A percentile compares a stretch with the other conserved stretches of the same genome.
Conservation (phyloP, 2,888 invertebrate genomes). For the Microctonus brassicae region DNA sequence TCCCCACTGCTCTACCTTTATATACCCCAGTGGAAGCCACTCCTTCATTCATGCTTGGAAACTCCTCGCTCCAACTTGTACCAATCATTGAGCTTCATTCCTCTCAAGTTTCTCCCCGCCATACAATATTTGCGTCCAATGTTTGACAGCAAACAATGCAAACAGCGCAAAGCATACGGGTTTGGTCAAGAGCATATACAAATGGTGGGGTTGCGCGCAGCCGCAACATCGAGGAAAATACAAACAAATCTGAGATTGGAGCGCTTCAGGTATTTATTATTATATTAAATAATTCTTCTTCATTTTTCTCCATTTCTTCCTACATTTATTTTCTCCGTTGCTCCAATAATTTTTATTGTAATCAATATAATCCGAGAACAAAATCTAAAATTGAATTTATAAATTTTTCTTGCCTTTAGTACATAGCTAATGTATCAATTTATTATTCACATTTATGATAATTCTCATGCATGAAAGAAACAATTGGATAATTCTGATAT, state of each 20-base stretch:
- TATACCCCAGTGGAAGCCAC: conserved; percentile 50
- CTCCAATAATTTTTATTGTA: no score
- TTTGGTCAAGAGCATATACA: conserved; percentile 20
- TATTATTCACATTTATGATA: neutral
- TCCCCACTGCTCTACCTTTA: conserved; percentile 47
- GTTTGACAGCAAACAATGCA: conserved; percentile 67
- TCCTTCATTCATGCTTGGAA: conserved; percentile 39
- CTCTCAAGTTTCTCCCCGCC: conserved; percentile 48
- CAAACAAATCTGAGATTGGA: conserved; percentile 62
- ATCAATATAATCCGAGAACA: no score
- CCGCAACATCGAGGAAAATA: conserved; percentile 56
- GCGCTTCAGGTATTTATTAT: no score
- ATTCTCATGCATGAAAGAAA: neutral
- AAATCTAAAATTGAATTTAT: no score
- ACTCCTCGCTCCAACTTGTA: conserved; percentile 35
- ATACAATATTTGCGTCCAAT: conserved; percentile 58
- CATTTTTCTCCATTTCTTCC: neutral
- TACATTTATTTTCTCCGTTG: no score
- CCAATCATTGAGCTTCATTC: conserved; percentile 37
- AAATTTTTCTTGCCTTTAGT: neutral
- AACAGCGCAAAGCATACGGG: conserved; percentile 49
- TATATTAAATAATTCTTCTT: neutral
- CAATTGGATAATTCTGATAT: no score
- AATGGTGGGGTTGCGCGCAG: conserved; percentile 59
- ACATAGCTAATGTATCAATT: neutral